Evolutionary conservation across 2,113 vertebrate genomes (phyloP).

Genomic region (human): GRCh38 chr4:18579001-18579500

Average conservation of each 20-base stretch:
- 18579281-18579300: conserved; percentile 46
- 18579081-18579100: background rate
- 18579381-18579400: conserved; percentile 54
- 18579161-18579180: background rate
- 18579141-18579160: background rate
- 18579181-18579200: background rate
- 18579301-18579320: conserved; percentile 34
- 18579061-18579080: background rate
- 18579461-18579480: conserved; percentile 23
- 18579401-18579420: conserved; percentile 64
- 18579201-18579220: background rate
- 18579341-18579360: conserved; percentile 28
- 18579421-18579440: background rate
- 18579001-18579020: background rate
- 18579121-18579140: background rate
- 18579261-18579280: conserved; percentile 27
- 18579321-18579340: background rate
- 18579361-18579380: conserved; percentile 37
- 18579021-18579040: background rate
- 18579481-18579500: conserved; percentile 24
- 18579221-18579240: background rate
- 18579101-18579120: background rate
- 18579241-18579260: background rate
- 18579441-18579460: conserved; percentile 68
- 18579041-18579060: background rate